Base-by-base conservation (phyloP, 2,888 invertebrate genomes). In the Epinotia bilunana region DNA sequence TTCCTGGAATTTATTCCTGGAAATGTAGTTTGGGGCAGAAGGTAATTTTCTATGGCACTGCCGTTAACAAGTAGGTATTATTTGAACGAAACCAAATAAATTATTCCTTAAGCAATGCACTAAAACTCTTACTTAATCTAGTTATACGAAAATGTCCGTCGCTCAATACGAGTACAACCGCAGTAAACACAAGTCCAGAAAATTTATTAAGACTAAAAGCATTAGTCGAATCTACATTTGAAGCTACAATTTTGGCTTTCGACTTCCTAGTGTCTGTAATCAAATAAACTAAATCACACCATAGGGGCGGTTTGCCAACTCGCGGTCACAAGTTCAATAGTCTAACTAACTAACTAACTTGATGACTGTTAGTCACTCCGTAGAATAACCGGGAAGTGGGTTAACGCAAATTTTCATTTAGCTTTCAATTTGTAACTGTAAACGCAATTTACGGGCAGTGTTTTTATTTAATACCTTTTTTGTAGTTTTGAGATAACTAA, bases 311-410 rank as follows among this genome's bases (percentile, higher is more conserved):
- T 23, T 20, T 16, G 57, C 39, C 57, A 68, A 55, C 55, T 57
- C 33, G 18, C 61, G 61, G 61, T 39, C 67, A 28, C 20, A 68
- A 68, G 67, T 57, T 57, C 67, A 68, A 68, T 57, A 68, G 39
- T 39, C 53, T 20, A 55, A 68, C 67, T 68, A 68, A 68, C 67
- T n/a, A n/a, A n/a, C n/a, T 68, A 68, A 68, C 67, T 68, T 68
- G 57, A 39, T 68, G 57, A 68, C 67, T 3, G 67, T 68, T 68
- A 43, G 55, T 67, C 28, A 67, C 65, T 55, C 64, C 11, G 28
- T 16, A 11, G 23, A 28, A 55, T 53, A 55, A 55, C 55, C 39
- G 33, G 65, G 65, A 67, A 43, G 39, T 68, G 57, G 57, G 39
- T 68, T 67, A 18, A 18, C 18, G n/a, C 11, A 23, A 49, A 23